Evolutionary conservation across 2,797 vertebrate species (phyloP), one percentile per base, ranked within the genome.

Genomic region (Tolypeutes matacus): DNA sequence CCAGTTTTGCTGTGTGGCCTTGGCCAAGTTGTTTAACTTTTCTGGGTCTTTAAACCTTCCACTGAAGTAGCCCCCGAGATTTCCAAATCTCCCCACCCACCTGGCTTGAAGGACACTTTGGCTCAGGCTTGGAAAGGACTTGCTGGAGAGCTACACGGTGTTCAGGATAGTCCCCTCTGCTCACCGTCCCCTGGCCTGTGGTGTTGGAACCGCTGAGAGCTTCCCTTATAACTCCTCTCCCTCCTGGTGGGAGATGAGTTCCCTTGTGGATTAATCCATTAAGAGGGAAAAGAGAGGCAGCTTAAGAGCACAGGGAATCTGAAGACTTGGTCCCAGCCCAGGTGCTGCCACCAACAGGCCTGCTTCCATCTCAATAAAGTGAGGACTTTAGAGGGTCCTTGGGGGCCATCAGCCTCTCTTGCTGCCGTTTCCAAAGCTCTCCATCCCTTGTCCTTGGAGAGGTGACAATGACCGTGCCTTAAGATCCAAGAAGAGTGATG

Each of bases 341-440:
- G 39, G 39, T 89, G 64, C 75, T 49, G 46, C 46, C 69, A n/a
- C 10, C 3, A 2, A 14, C 18, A 78, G 29, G 18, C 29, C 73
- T 20, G 29, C 29, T 31, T 49, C 46, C 46, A 51, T 31, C 27
- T 49, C 31, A 31, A 4, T 51, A 10, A 51, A 51, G 1, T 29
- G 17, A 31, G 73, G 69, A 36, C 49, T 92, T 94, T n/a, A 4
- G 36, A 51, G 75, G 31, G 23, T 23, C 70, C 53, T 39, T 39
- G 72, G 80, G 65, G 64, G 42, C 58, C 56, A 0, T 34, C 60
- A 80, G 21, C 42, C 69, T 9, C 4, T 42, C 3, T 84, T 36
- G 76, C 83, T 88, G 25, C 85, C 62, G 1, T 60, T 72, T 65
- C 76, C 67, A 78, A 58, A 96, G 84, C 70, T 82, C 12, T 53